Base-by-base conservation (phyloP, 2,113 vertebrate species). In the Fulica atra region DNA sequence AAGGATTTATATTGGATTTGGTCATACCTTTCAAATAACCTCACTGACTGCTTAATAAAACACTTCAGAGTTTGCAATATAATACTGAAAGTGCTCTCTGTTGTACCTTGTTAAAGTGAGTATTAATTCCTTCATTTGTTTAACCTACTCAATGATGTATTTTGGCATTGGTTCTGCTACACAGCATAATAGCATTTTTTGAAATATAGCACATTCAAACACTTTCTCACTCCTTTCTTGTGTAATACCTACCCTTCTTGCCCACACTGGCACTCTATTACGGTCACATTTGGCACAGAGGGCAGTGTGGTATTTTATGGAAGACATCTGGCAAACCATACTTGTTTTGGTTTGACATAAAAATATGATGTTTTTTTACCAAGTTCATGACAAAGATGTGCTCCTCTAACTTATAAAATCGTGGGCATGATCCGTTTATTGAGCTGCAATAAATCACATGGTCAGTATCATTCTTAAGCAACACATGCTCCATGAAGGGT, bases 1-100 rank as follows among this genome's bases (percentile, higher is more conserved):
- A 79, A 89, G 48, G 90, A 53, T 35, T 66, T 76, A 51, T 31
- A 74, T 33, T 80, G 81, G 42, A 73, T 93, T 91, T 92, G 85
- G 54, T 91, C 76, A 54, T 73, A 53, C 35, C 59, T 96, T 79
- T 83, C 76, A 40, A 93, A 76, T 80, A 86, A 56, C 20, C 31
- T 80, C 26, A 80, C 8, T 54, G 35, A 21, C 11, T 83, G 94
- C 42, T 93, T 92, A 89, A 86, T 93, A 94, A 96, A 94, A 91
- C 33, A 51, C 16, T 93, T 82, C 38, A 26, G 76, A 77, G 36
- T 31, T 81, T 83, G 25, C 92, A 60, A 91, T 81, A 78, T 46
- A 80, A 48, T 68, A 89, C 74, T 57, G 82, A 86, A 71, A 82
- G 40, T 59, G 38, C 16, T 93, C 31, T 92, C 66, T 89, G 21